Evolutionary conservation across 2,888 invertebrate genomes (phyloP), one percentile per base, ranked within the genome.

Genomic region (Rhaphigaster nebulosa): DNA sequence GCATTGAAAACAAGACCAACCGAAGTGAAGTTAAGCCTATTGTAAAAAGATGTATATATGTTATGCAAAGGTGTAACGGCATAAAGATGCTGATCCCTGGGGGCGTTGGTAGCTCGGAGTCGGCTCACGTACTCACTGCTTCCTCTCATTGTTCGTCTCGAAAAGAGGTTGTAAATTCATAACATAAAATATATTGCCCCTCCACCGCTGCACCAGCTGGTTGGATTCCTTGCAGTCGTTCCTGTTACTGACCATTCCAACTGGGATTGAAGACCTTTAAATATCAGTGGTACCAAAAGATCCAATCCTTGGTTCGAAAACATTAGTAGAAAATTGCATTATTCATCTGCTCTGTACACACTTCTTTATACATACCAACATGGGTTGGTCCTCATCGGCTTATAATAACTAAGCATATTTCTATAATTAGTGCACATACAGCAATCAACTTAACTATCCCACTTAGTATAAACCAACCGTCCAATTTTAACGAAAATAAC

Each of bases 121-220:
- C 84, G 13, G 13, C 84, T 84, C 84, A 84, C 84, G 84, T 84
- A 84, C 20, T 13, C 23, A n/a, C 45, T 26, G 84, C 84, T 84
- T 84, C 84, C 84, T 84, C 84, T 45, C 84, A 84, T 84, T 84
- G 84, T 84, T 45, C 84, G 1, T 2, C 84, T 84, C 84, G 26
- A 84, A 84, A 84, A 41, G 45, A 18, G 45, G 45, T 15, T 26
- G 45, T 84, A 84, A 84, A 84, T 84, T 50, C 84, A 84, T 84
- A 84, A 84, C 84, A 84, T 84, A 84, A 84, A 84, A 84, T 84
- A 84, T 84, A 84, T 84, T 45, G 45, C 26, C 84, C 45, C 45
- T 18, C 45, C 84, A 3, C 34, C 1, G 20, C 3, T 1, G 34
- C 70, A 34, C 34, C 70, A 38, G 70, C 34, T 76, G 65, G 29